Evolutionary conservation across 2,888 invertebrate species (phyloP), one percentile per base, ranked within the genome.

Genomic region (Pandemis corylana): DNA sequence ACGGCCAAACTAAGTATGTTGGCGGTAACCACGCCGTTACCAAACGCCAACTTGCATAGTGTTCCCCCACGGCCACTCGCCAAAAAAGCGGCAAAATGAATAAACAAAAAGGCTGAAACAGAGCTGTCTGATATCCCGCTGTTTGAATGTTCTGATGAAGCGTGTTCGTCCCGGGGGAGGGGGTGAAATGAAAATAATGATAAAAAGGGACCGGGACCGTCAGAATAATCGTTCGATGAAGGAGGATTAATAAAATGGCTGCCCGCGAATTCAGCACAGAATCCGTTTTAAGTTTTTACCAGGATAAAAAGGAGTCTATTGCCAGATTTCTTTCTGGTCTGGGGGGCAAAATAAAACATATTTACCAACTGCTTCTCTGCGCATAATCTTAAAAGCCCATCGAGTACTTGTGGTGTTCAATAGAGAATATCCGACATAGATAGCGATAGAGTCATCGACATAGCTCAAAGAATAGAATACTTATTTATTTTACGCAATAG

Each of bases 81-180:
- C 44, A 66, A 49, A 66, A 71, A 71, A 59, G 51, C 42, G 2
- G 36, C 59, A 59, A 68, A 68, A 59, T 15, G 20, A 59, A 28
- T 28, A 76, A 77, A 72, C 68, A 73, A 68, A 73, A 72, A 70
- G 64, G 68, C 44, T 76, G 70, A 73, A 75, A 75, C 56, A 75
- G 78, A 77, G 79, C 77, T 80, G 59, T 59, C 59, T 28, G 77
- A 76, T 80, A 81, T 84, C 84, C 82, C 84, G 83, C 80, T 80
- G 82, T 82, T 82, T 79, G 84, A 85, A 85, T 85, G 84, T 87
- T 89, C 87, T 89, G 89, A 90, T 89, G 88, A 87, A 90, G 89
- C 89, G 72, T 67, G 76, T 61, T 70, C 49, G 53, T 49, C 72
- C 72, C 72, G 78, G 73, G 77, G 70, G 75, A 79, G 80, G 78